phyloP scores from a whole-genome alignment of 2,797 vertebrate species.

The Pseudochaenichthys georgianus region DNA sequence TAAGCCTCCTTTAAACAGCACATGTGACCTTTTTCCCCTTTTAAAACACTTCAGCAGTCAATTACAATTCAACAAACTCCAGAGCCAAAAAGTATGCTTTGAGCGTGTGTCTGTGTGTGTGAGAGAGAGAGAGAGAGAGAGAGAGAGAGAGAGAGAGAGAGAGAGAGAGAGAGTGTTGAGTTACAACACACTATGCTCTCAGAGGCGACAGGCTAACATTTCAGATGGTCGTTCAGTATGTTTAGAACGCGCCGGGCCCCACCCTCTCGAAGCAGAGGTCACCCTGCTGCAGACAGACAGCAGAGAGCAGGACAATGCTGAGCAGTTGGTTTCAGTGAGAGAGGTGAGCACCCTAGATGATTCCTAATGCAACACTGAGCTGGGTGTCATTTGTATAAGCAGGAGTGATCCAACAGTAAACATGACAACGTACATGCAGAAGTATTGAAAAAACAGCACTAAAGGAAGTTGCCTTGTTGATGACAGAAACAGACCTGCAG shows the following conservation, averaged over 20 bases:
- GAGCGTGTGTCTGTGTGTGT: constrained; percentile 1
- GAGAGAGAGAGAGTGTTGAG: constrained; percentile 36
- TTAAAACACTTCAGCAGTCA: constrained; percentile 48
- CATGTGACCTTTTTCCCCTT: constrained; percentile 28
- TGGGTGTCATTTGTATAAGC: constrained; percentile 20
- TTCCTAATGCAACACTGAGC: not conserved
- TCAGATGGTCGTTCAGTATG: constrained; percentile 71
- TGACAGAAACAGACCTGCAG: constrained; percentile 63
- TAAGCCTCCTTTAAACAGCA: constrained; percentile 42
- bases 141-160: too few species aligned
- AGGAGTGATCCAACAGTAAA: constrained; percentile 19
- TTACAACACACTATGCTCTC: constrained; percentile 59
- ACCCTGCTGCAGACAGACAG: constrained; percentile 52
- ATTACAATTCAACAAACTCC: constrained; percentile 52
- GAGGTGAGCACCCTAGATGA: not conserved
- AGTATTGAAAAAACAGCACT: constrained; percentile 18
- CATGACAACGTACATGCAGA: constrained; percentile 26
- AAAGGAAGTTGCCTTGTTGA: constrained; percentile 43
- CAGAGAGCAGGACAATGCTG: constrained; percentile 43
- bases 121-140: too few species aligned
- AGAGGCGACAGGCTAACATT: constrained; percentile 59
- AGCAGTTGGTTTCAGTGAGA: constrained; percentile 34
- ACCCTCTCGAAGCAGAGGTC: constrained; percentile 73
- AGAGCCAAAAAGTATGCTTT: constrained; percentile 39
- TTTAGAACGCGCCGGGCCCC: constrained; percentile 63